Evolutionary conservation across 2,113 vertebrate species (phyloP), one percentile per base, ranked within the genome.

Genomic region (Anhinga rufa): DNA sequence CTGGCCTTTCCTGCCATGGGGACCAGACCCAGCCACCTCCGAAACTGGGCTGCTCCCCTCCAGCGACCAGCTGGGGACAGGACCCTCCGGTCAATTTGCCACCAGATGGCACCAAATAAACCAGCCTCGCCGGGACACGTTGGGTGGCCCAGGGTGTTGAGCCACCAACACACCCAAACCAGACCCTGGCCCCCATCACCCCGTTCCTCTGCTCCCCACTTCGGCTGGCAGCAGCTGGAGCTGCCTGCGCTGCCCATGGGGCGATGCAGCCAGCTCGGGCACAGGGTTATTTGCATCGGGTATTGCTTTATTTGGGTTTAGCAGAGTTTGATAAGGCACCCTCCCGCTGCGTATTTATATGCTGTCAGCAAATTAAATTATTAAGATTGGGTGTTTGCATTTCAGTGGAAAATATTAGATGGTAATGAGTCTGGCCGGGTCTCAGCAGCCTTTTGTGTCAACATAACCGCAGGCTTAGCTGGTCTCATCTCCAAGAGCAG

Each of bases 1-100:
- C 46, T 2, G 36, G 2, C 34, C 36, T 10, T 29, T n/a, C 31
- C 72, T 38, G 29, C 3, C 2, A 0, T 0, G 0, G 19, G 24
- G 20, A 68, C 54, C 40, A 22, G n/a, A 46, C 29, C 42, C 6
- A 3, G 25, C 25, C 75, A 4, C 48, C 61, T 70, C 66, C 12
- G 1, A 21, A 8, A 9, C 17, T 1, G 52, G 17, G 28, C 44
- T 46, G 34, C 54, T 54, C 38, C 36, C 42, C 14, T 34, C 55
- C 25, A 31, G 42, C 2, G 1, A 48, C 60, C 29, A 28, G 34
- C 31, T 34, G 52, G 46, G 52, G 34, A 66, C 1, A 1, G 38
- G 46, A 55, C 54, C n/a, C 26, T 66, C 72, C 1, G 1, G 24
- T n/a, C 51, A 9, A 1, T 28, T 61, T 66, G 24, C 69, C 82